Percentiles rank a stretch among this genome's conserved stretches.
Conservation (phyloP, 2,113 vertebrate genomes). For the Siniperca chuatsi region DNA sequence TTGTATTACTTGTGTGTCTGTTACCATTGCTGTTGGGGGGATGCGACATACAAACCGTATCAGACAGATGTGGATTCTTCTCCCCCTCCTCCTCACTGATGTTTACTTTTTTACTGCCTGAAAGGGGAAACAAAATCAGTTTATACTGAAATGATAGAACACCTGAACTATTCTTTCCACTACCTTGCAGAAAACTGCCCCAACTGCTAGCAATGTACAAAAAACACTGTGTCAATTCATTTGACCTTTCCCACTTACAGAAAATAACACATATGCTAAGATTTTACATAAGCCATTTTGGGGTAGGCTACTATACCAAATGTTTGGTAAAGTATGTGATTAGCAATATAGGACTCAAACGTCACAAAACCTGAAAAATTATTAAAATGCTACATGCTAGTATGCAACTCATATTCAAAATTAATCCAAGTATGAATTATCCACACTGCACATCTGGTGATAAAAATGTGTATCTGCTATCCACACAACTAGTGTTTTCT, state of each 20-base stretch:
- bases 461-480: no score
- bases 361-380: neutral
- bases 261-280: neutral
- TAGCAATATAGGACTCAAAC: neutral
- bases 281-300: neutral
- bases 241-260: neutral
- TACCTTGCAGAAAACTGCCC: neutral
- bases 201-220: neutral
- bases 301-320: neutral
- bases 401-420: neutral
- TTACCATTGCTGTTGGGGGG: slow-evolving; percentile 78
- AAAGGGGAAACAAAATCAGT: slow-evolving; percentile 62
- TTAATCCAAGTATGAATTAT: neutral
- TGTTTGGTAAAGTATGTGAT: neutral
- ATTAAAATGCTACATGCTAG: neutral
- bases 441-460: neutral
- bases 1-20: slow-evolving; percentile 75
- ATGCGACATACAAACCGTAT: slow-evolving; percentile 74
- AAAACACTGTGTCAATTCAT: neutral
- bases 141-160: slow-evolving; percentile 20
- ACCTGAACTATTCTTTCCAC: neutral
- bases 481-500: neutral
- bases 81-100: slow-evolving; percentile 77
- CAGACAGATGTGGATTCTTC: slow-evolving; percentile 75
- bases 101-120: slow-evolving; percentile 85